Conservation (phyloP, 2,888 invertebrate species). For the Ormyrus labotus region DNA sequence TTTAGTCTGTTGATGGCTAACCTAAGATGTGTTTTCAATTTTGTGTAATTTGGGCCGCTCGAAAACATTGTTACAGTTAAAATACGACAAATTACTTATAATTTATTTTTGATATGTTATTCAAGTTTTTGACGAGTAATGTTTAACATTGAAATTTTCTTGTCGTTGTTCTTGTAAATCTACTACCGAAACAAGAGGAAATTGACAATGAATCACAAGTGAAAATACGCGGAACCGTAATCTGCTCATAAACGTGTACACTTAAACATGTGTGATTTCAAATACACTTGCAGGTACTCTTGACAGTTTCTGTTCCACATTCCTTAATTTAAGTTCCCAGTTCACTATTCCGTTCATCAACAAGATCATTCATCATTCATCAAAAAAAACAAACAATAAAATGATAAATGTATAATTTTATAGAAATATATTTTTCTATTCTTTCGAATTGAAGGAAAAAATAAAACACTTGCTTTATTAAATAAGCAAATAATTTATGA, state of each 20-base stretch:
- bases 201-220: constrained; percentile 53
- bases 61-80: constrained; percentile 86
- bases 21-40: constrained; percentile 96
- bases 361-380: not conserved
- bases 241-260: not conserved
- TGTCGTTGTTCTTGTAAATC: not conserved
- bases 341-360: constrained; percentile 10
- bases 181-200: constrained; percentile 7
- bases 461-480: too few relatives aligned
- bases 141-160: not conserved
- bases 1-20: constrained; percentile 95
- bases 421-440: too few relatives aligned
- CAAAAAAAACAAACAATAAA: not conserved
- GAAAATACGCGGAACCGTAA: constrained; percentile 14
- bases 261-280: not conserved
- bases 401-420: not conserved
- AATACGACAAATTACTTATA: constrained; percentile 9
- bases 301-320: constrained; percentile 32
- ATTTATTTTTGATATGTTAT: not conserved
- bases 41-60: constrained; percentile 94
- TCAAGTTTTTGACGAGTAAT: not conserved
- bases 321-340: constrained; percentile 2
- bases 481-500: not conserved
- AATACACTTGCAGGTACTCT: not conserved
- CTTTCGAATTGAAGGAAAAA: too few relatives aligned